Evolutionary conservation across 92 coral and sea anemone genomes (phyloP), one percentile per base, ranked within the genome.

Genomic region (Hydrozoanthus gracilis): DNA sequence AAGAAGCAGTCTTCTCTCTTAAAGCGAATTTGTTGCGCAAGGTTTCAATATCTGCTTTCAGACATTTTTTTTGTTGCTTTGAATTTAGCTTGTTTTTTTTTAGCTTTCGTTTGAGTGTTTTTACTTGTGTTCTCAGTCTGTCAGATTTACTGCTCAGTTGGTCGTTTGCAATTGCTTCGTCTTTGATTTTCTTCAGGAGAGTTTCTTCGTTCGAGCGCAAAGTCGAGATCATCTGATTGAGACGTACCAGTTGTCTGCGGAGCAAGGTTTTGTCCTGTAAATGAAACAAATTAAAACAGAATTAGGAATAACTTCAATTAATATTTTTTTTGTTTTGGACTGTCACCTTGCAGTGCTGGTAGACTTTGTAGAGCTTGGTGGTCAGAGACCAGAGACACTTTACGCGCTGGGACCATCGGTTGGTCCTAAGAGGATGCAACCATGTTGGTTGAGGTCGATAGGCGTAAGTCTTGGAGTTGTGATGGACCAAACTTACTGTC

Each of bases 121-220:
- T 77, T 4, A 56, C 68, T 16, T 44, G 82, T 27, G 82, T 12
- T 7, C 82, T 52, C 20, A 77, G 18, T 6, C 66, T 77, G 49
- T 6, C 8, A 15, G 82, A 77, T 56, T 55, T 77, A 7, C 16
- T 44, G 69, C 16, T 77, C 17, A 55, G 48, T n/a, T 20, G 35
- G 8, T 77, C 82, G 35, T 18, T 77, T 54, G 11, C 35, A 27
- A 5, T 17, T 4, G 9, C 48, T n/a, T 56, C 82, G 11, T 56
- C 16, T 11, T 77, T 68, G 14, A 77, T 39, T 8, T 44, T 77
- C 48, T 58, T 52, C 18, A 77, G 67, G 4, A 54, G 17, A 14
- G 69, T 10, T 51, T 17, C 15, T 7, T 8, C 35, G 15, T 76
- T 55, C 15, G 51, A 76, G 48, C 82, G 82, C 18, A 64, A 64